A percentile compares a stretch with the other conserved stretches of the same genome.
These are phyloP conservation scores for Pseudochirops cupreus DNA, from an alignment of 2,797 vertebrate species.

Conservation along the genomic window DNA sequence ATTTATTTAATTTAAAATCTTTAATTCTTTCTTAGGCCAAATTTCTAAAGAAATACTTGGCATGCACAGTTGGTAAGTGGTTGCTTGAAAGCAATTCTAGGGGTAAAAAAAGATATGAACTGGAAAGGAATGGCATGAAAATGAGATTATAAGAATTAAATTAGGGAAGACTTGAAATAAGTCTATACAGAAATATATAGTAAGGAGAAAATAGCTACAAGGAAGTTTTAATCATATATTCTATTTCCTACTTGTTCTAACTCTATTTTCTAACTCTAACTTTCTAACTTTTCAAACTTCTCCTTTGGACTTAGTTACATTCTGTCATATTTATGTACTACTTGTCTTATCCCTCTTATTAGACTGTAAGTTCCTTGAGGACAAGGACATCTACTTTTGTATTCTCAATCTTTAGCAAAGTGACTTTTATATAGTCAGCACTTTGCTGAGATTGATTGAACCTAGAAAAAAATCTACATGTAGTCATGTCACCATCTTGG, in stretches of 20 bases:
- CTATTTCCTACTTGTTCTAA: neutral
- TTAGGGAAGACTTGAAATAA: neutral
- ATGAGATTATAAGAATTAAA: neutral
- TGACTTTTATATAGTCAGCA: neutral
- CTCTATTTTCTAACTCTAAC: neutral
- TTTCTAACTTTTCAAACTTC: neutral
- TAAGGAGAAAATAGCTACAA: neutral
- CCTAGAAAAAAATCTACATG: neutral
- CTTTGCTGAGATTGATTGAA: neutral
- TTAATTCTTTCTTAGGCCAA: slow-evolving; percentile 29
- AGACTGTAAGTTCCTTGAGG: neutral
- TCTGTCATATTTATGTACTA: neutral
- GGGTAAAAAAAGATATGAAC: neutral
- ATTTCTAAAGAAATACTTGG: neutral
- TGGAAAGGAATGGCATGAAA: neutral
- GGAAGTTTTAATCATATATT: neutral
- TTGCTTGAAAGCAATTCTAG: slow-evolving; percentile 16
- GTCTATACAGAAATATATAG: neutral
- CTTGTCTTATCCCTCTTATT: neutral
- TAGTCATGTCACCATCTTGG: too few relatives aligned
- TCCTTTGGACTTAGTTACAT: neutral
- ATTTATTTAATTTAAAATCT: slow-evolving; percentile 7
- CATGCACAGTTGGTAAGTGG: neutral
- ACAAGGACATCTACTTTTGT: neutral
- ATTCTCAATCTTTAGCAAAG: neutral